phyloP scores from a whole-genome alignment of 2,888 invertebrate genomes.

The Salpingus planirostris region DNA sequence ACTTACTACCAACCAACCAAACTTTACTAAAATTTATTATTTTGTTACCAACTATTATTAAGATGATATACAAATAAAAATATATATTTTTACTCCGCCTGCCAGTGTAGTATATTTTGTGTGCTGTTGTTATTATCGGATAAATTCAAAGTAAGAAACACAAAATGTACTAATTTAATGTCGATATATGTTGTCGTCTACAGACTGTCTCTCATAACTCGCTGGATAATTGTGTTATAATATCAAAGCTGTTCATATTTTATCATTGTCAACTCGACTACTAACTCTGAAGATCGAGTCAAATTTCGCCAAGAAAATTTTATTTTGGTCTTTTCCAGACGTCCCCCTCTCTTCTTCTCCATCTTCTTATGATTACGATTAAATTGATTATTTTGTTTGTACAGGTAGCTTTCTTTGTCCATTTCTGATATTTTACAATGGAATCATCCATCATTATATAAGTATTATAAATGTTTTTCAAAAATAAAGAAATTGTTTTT shows the following conservation, averaged over 20 bases:
- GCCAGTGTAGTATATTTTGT: conserved; percentile 34
- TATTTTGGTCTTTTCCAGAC: too few relatives aligned
- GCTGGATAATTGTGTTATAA: conserved; percentile 34
- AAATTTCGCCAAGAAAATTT: too few relatives aligned
- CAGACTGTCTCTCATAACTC: conserved; percentile 29
- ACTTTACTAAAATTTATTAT: conserved; percentile 16
- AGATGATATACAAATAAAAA: conserved; percentile 10
- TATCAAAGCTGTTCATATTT: conserved; percentile 31
- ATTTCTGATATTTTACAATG: conserved; percentile 27
- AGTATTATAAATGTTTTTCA: conserved; percentile 43
- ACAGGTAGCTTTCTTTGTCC: conserved; percentile 31
- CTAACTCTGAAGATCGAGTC: conserved; percentile 26
- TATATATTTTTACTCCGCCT: conserved; percentile 32
- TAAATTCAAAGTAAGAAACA: conserved; percentile 26
- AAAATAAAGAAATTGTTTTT: conserved; percentile 44
- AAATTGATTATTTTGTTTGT: conserved; percentile 26
- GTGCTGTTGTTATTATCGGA: conserved; percentile 31
- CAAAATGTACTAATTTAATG: conserved; percentile 38
- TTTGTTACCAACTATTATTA: too few relatives aligned
- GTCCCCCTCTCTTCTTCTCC: too few relatives aligned
- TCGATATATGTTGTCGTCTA: conserved; percentile 40
- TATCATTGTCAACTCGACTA: conserved; percentile 11
- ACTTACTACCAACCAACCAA: conserved; percentile 18
- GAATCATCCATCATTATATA: conserved; percentile 24
- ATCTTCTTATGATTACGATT: conserved; percentile 11